Conservation (phyloP, 2,113 vertebrate genomes). For the Chauna torquata region DNA sequence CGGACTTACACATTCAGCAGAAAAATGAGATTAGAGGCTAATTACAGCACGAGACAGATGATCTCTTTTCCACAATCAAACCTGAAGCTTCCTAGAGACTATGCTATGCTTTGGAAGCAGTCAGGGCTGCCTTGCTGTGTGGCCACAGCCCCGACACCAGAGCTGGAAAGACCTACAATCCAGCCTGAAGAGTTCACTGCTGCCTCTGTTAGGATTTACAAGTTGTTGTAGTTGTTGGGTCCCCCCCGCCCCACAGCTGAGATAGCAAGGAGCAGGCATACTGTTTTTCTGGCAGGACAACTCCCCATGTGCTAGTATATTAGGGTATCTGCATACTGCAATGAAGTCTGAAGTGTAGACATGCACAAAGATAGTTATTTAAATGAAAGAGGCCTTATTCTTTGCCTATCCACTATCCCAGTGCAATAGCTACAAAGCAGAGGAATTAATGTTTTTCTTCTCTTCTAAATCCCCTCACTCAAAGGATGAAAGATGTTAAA, state of each 20-base stretch:
- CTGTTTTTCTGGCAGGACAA: not conserved
- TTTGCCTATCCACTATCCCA: constrained; percentile 16
- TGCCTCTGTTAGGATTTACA: not conserved
- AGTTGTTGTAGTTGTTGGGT: too few species aligned
- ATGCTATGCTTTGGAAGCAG: not conserved
- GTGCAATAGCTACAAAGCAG: constrained; percentile 31
- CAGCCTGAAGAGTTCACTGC: not conserved
- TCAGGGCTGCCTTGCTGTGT: not conserved
- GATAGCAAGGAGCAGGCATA: not conserved
- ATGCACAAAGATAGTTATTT: constrained; percentile 1
- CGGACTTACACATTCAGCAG: not conserved
- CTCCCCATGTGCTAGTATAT: not conserved
- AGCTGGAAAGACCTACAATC: not conserved
- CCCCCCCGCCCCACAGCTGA: too few species aligned
- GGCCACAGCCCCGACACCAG: accelerated
- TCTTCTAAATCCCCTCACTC: constrained; percentile 31
- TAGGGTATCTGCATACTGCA: not conserved
- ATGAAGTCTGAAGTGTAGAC: not conserved
- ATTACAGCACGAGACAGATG: not conserved
- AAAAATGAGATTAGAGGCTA: not conserved
- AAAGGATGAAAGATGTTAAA: constrained; percentile 12
- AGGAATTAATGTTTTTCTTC: constrained; percentile 41
- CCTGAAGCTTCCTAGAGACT: not conserved
- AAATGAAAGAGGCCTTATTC: constrained; percentile 6
- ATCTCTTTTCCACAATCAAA: not conserved